These are phyloP conservation scores for Drosophila tropicalis DNA, from an alignment of 1,140 invertebrate genomes.

Conservation along the genomic window DNA sequence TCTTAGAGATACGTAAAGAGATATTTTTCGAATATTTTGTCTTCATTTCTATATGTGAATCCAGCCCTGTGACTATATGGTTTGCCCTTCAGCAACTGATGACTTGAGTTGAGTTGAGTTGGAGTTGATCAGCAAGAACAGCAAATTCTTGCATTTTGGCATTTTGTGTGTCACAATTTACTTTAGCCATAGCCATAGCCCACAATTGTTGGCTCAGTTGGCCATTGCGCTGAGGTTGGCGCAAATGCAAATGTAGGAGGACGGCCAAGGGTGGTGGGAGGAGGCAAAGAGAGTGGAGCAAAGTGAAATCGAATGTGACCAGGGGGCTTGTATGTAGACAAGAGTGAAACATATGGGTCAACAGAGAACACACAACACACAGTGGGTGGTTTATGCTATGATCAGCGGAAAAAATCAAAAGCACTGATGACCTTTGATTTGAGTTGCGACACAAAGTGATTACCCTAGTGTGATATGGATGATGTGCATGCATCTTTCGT, in stretches of 20 bases:
- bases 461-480: neutral
- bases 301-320: neutral
- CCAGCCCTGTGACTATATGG: neutral
- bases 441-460: slow-evolving; percentile 27
- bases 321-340: slow-evolving; percentile 30
- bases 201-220: neutral
- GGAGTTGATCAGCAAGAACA: too few species aligned
- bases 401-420: neutral
- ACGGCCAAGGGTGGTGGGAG: too few species aligned
- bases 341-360: slow-evolving; percentile 21
- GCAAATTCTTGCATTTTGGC: neutral
- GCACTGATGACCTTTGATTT: slow-evolving; percentile 27
- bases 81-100: slow-evolving; percentile 22
- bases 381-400: slow-evolving; percentile 38
- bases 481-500: slow-evolving; percentile 14
- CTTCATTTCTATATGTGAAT: too few species aligned
- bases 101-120: neutral
- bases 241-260: neutral
- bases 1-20: too few species aligned
- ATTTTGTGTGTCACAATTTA: slow-evolving; percentile 13
- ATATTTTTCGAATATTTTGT: too few species aligned
- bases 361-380: too few species aligned
- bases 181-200: slow-evolving; percentile 7
- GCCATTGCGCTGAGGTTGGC: slow-evolving; percentile 1
- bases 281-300: too few species aligned